phyloP scores from a whole-genome alignment of 2,888 invertebrate genomes.

The Gibbula magus region DNA sequence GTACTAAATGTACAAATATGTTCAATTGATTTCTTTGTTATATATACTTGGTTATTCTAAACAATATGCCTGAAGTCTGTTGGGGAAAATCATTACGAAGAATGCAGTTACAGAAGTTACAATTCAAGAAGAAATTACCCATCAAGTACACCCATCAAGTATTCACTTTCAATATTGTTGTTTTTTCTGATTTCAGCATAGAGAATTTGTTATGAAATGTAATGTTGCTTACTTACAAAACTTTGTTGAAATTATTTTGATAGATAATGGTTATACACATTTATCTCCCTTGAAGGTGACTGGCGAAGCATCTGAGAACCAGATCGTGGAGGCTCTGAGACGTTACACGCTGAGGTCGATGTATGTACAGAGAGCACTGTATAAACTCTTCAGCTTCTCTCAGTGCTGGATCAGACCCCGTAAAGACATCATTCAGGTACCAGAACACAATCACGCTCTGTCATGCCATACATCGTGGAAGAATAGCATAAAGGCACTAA shows the following conservation, averaged over 20 bases:
- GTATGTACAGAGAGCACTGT: conserved; percentile 83
- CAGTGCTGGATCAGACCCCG: conserved; percentile 77
- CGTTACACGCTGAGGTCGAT: conserved; percentile 79
- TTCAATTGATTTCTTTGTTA: too few species aligned
- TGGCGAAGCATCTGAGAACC: conserved; percentile 79
- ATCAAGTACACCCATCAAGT: too few species aligned
- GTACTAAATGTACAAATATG: too few species aligned
- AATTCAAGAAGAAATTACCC: too few species aligned
- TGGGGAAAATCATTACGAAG: too few species aligned
- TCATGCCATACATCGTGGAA: background rate
- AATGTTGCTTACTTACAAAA: too few species aligned
- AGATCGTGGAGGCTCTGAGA: conserved; percentile 79
- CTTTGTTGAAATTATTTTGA: background rate
- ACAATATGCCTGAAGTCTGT: too few species aligned
- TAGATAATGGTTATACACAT: background rate
- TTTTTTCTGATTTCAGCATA: too few species aligned
- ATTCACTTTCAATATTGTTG: too few species aligned
- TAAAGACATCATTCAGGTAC: conserved; percentile 81
- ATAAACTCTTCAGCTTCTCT: conserved; percentile 79
- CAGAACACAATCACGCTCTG: background rate
- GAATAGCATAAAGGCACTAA: too few species aligned
- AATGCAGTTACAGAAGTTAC: too few species aligned
- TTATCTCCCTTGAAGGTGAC: conserved; percentile 73
- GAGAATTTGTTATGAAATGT: background rate
- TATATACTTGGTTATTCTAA: too few species aligned